phyloP scores from a whole-genome alignment of 35 echinoderm and acorn worm species.

The Eucidaris tribuloides region DNA sequence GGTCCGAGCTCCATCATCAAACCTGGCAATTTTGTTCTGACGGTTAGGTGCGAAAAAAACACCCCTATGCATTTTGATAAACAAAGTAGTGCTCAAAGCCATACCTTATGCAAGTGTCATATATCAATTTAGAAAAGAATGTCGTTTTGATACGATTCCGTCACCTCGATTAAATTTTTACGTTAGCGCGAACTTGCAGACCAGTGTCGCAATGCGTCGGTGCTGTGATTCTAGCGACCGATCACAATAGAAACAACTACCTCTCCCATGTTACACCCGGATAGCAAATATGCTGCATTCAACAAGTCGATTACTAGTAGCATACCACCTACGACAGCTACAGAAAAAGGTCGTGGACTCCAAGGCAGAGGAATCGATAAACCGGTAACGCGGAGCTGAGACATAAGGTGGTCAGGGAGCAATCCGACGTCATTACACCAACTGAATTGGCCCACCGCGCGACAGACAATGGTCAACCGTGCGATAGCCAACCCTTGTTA shows the following conservation, averaged over 20 bases:
- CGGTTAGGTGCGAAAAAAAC: constrained; percentile 64
- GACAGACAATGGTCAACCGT: constrained; percentile 8
- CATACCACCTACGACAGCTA: constrained; percentile 28
- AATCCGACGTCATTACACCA: constrained; percentile 56
- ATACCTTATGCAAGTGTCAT: constrained; percentile 68
- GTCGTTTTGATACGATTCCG: constrained; percentile 85
- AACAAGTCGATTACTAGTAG: constrained; percentile 30
- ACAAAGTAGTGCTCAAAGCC: constrained; percentile 45
- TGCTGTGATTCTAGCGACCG: constrained; percentile 72
- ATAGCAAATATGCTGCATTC: constrained; percentile 68
- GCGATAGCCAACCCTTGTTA: constrained; percentile 51
- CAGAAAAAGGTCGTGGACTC: constrained; percentile 71
- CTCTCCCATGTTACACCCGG: constrained; percentile 82
- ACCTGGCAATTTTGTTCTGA: constrained; percentile 82
- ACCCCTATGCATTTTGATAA: constrained; percentile 83
- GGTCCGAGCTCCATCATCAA: constrained; percentile 83
- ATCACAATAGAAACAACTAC: constrained; percentile 75
- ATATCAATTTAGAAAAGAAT: constrained; percentile 92
- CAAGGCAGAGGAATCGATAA: constrained; percentile 24
- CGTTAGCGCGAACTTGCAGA: constrained; percentile 60
- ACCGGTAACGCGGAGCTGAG: constrained; percentile 4
- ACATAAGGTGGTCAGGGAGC: constrained; percentile 75
- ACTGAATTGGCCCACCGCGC: neutral
- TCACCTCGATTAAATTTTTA: constrained; percentile 76
- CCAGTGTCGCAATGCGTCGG: constrained; percentile 66